These are phyloP conservation scores for Harpagifer antarcticus DNA, from an alignment of 2,797 vertebrate species.

Conservation along the genomic window DNA sequence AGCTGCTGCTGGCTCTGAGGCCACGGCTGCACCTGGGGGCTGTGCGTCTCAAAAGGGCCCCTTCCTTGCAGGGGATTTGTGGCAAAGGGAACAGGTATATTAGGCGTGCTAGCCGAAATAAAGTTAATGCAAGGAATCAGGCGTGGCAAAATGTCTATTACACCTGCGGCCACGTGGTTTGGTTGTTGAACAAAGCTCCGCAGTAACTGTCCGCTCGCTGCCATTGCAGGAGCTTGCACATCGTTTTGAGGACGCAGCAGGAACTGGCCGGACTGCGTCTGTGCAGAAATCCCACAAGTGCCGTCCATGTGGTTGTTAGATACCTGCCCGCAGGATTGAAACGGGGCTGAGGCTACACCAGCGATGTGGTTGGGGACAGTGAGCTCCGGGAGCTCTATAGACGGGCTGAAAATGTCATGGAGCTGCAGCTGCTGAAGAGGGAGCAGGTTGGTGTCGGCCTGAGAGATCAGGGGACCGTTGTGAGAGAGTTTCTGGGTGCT, in stretches of 20 bases:
- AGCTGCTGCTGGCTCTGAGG: constrained; percentile 58
- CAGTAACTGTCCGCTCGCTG: constrained; percentile 35
- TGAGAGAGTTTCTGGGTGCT: constrained; percentile 67
- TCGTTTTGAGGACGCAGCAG: constrained; percentile 38
- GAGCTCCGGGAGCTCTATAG: constrained; percentile 65
- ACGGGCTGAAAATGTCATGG: constrained; percentile 66
- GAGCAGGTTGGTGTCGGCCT: constrained; percentile 16
- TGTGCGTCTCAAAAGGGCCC: constrained; percentile 30
- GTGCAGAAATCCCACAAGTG: constrained; percentile 17
- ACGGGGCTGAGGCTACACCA: neutral
- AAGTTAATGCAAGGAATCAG: constrained; percentile 65
- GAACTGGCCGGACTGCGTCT: constrained; percentile 20
- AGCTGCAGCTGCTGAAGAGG: constrained; percentile 71
- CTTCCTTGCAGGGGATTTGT: constrained; percentile 35
- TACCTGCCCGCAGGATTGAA: constrained; percentile 51
- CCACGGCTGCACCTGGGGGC: constrained; percentile 55
- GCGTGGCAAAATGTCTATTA: constrained; percentile 49
- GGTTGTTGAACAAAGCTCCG: constrained; percentile 37
- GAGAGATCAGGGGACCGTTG: constrained; percentile 20
- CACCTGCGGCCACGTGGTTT: constrained; percentile 4
- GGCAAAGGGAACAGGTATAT: constrained; percentile 39
- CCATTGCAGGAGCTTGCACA: constrained; percentile 28
- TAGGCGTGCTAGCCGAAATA: constrained; percentile 14
- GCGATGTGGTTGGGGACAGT: constrained; percentile 24
- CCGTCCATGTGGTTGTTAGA: constrained; percentile 15